Percentiles rank a stretch among this genome's conserved stretches.
Conservation (phyloP, 2,888 invertebrate genomes). For the Strigamia maritima region DNA sequence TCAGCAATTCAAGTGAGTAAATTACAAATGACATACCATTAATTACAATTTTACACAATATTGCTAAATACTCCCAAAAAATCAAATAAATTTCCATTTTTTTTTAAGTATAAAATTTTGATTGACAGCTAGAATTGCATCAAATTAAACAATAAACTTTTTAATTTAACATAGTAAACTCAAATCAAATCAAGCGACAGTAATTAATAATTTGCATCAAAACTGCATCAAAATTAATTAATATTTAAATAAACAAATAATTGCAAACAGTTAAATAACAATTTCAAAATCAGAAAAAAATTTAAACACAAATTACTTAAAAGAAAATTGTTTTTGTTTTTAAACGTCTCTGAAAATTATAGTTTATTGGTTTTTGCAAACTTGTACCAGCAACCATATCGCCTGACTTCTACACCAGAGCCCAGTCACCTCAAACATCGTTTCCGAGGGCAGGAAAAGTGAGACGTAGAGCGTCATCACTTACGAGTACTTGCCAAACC, state of each 20-base stretch:
- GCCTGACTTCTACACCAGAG: conserved; percentile 17
- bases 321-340: background rate
- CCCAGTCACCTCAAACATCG: background rate
- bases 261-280: background rate
- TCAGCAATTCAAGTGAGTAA: background rate
- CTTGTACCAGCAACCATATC: conserved; percentile 25
- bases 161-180: background rate
- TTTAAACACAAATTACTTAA: background rate
- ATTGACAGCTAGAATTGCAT: background rate
- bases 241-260: no score
- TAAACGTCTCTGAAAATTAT: no score
- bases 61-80: background rate
- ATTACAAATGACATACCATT: conserved; percentile 4
- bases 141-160: background rate
- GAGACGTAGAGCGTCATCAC: background rate
- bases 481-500: background rate
- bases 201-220: no score
- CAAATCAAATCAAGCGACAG: background rate
- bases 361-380: background rate
- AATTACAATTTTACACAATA: background rate
- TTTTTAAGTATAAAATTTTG: background rate
- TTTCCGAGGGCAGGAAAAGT: background rate
- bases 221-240: background rate
- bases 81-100: no score
- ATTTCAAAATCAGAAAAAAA: background rate